Conservation (phyloP, 2,888 invertebrate species). For the Alviniconcha strummeri region DNA sequence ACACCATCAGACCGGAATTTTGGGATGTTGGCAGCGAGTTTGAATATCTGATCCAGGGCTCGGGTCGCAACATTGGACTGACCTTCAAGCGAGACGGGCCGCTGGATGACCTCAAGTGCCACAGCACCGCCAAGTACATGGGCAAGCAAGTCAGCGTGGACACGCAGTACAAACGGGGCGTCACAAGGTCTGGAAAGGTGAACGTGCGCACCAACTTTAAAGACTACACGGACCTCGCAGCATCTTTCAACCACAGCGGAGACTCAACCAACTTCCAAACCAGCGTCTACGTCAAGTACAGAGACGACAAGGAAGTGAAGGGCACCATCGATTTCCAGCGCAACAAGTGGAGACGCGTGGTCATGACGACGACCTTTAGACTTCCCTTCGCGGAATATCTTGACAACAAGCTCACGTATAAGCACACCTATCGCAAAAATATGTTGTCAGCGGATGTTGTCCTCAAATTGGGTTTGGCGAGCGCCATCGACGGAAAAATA, state of each 20-base stretch:
- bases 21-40: constrained; percentile 26
- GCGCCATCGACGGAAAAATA: constrained; percentile 31
- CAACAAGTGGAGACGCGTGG: constrained; percentile 24
- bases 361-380: constrained; percentile 38
- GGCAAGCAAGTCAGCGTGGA: constrained; percentile 19
- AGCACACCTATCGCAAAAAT: constrained; percentile 21
- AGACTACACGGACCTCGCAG: constrained; percentile 34
- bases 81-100: constrained; percentile 28
- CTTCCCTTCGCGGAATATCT: constrained; percentile 47
- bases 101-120: constrained; percentile 17
- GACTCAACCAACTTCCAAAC: constrained; percentile 20
- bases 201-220: constrained; percentile 35
- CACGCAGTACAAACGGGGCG: background rate
- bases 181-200: constrained; percentile 10
- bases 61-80: constrained; percentile 30
- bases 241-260: constrained; percentile 29
- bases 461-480: constrained; percentile 25
- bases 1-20: constrained; percentile 2
- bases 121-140: constrained; percentile 18
- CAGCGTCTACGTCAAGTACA: constrained; percentile 34
- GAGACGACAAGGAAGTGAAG: constrained; percentile 39
- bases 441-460: constrained; percentile 30
- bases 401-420: constrained; percentile 35
- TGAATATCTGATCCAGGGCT: constrained; percentile 33
- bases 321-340: constrained; percentile 26